Evolutionary conservation across 2,797 vertebrate genomes (phyloP).

Genomic region (Premnoplex brunnescens): DNA sequence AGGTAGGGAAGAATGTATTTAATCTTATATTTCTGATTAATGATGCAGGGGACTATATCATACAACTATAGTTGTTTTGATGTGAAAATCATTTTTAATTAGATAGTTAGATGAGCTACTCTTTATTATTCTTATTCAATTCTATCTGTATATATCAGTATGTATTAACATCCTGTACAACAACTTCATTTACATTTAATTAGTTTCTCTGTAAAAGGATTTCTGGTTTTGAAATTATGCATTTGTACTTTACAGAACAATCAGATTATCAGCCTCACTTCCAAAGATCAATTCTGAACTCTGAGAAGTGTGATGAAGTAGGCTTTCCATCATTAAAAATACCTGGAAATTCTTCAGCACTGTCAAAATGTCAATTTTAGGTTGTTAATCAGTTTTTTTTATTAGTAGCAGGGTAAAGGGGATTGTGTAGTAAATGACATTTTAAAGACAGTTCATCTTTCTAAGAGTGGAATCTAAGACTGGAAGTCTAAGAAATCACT

Average conservation of each 20-base stretch:
- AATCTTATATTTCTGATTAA: neutral
- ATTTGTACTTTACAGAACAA: constrained; percentile 67
- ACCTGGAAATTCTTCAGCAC: constrained; percentile 47
- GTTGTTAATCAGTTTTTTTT: constrained; percentile 69
- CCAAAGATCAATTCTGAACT: constrained; percentile 56
- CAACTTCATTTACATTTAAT: constrained; percentile 69
- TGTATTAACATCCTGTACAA: constrained; percentile 58
- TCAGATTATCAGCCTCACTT: constrained; percentile 66
- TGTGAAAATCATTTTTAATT: constrained; percentile 9
- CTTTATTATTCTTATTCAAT: constrained; percentile 40
- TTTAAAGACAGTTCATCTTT: constrained; percentile 59
- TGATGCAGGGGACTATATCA: neutral
- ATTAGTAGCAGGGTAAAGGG: constrained; percentile 41
- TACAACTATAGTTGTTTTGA: neutral
- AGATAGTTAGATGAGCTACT: constrained; percentile 3
- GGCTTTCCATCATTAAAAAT: constrained; percentile 64
- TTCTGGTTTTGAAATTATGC: constrained; percentile 65
- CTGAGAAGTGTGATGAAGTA: constrained; percentile 56
- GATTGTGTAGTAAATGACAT: constrained; percentile 34
- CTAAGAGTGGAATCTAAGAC: neutral
- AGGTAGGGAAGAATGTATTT: neutral
- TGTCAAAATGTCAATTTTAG: constrained; percentile 52
- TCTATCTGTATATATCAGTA: constrained; percentile 37
- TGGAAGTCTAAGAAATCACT: neutral
- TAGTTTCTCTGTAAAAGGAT: constrained; percentile 62